Evolutionary conservation across 64 coral and sea anemone genomes (phyloP), one percentile per base, ranked within the genome.

Genomic region (Montipora sp.): DNA sequence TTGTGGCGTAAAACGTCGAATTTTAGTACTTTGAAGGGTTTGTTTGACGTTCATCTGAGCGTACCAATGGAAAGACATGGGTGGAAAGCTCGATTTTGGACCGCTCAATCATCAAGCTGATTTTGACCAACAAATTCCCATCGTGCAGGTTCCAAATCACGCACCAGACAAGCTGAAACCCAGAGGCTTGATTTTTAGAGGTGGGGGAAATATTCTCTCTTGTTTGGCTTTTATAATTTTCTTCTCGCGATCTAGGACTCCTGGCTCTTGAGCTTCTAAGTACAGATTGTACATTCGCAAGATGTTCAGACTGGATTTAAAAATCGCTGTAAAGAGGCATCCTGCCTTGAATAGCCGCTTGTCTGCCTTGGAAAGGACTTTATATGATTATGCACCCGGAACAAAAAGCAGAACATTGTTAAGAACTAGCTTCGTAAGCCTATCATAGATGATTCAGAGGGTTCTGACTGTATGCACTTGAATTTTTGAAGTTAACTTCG

Each of bases 201-300:
- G 71, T 4, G 4, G 4, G n/a, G n/a, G 71, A 73, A n/a, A 18
- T 36, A 36, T 36, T 18, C 19, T 21, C 22, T 73, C 71, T 7
- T 73, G 71, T n/a, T 23, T 21, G 5, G 22, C 71, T 5, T 8
- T 73, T 23, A 23, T 23, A 8, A 8, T 27, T 73, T 73, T 11
- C 20, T 73, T 4, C 23, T 27, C 5, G 3, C n/a, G 3, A 8
- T 36, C 16, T 8, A 23, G 16, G 6, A 24, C 71, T 23, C 6
- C 0, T 7, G n/a, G 20, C 11, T 36, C 19, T 27, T 85, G 21
- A 8, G 78, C 88, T 23, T 81, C 65, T 14, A 89, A 19, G 20
- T 89, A 93, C 13, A 89, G 67, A 18, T 81, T 78, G 58, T 63
- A 89, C 92, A 93, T 93, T 58, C 72, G 88, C 24, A 73, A 51